Base-by-base conservation (phyloP, 2,888 invertebrate genomes). In the Brachyptera putata region DNA sequence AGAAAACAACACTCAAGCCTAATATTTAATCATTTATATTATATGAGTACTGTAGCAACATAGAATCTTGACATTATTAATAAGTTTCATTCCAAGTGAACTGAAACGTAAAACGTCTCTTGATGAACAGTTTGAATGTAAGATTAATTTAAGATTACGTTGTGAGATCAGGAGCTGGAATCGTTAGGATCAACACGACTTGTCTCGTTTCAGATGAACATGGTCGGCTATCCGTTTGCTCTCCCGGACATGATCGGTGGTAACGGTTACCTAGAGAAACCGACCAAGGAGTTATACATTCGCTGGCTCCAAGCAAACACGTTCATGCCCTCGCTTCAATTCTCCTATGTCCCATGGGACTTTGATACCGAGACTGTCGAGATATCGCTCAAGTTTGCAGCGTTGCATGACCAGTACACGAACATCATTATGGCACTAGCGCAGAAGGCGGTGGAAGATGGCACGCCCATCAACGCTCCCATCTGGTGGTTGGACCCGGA, bases 401-500 rank as follows among this genome's bases (percentile, higher is more conserved):
- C 82, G 0, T 71, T 91, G 0, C 90, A 90, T 68, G 80, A 79
- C 0, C 69, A 76, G 9, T 83, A 84, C 66, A 77, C 84, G 0
- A 63, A 72, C 1, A 79, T 82, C 1, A 75, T 79, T 37, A 84
- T 91, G 60, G 76, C 82, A 65, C 73, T 77, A 2, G 82, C 84
- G 0, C 69, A 81, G 55, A 74, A 78, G 3, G 79, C 85, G 0
- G 80, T 84, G 0, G 66, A 68, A 1, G 76, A 79, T 1, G 90
- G 89, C 11, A 77, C 80, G 1, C 91, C 90, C 0, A 83, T 91
- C 11, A 89, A 90, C 74, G 79, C 86, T 1, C 93, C 93, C 0
- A 79, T 93, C 36, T 94, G 93, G 93, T 93, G 91, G 91, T 70
- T 86, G 0, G 87, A 84, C 67, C 90, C 91, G 0, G 72, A 70